A percentile compares a stretch with the other conserved stretches of the same genome.
phyloP scores from a whole-genome alignment of 2,797 vertebrate species.

The Avahi laniger region DNA sequence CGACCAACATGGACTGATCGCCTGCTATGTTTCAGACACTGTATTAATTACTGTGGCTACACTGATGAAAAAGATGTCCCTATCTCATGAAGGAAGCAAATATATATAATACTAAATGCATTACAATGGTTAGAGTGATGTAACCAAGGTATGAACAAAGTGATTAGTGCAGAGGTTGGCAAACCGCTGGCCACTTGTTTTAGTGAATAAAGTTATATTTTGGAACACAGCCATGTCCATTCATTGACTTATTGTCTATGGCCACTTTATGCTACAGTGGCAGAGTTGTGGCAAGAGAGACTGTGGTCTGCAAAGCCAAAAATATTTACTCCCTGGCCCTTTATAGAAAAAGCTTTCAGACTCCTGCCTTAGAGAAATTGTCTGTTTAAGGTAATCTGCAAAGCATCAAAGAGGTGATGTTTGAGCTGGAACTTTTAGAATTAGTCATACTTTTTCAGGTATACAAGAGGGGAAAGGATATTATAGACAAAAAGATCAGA shows the following conservation, averaged over 20 bases:
- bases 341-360: not conserved
- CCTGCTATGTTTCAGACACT: not conserved
- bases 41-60: not conserved
- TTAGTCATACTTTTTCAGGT: not conserved
- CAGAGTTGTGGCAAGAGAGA: not conserved
- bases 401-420: not conserved
- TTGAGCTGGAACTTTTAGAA: constrained; percentile 34
- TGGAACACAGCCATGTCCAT: not conserved
- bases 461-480: not conserved
- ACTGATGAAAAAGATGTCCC: not conserved
- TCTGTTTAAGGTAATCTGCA: not conserved
- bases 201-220: constrained; percentile 29
- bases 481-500: not conserved
- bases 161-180: not conserved
- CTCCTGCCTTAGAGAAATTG: not conserved
- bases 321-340: not conserved
- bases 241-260: not conserved
- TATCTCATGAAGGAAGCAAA: not conserved
- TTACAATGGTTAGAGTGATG: not conserved
- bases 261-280: not conserved
- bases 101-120: not conserved
- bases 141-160: not conserved
- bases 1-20: not conserved
- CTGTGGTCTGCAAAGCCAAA: not conserved
- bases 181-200: not conserved